Conservation (phyloP, 2,113 vertebrate species). For the Natator depressus region DNA sequence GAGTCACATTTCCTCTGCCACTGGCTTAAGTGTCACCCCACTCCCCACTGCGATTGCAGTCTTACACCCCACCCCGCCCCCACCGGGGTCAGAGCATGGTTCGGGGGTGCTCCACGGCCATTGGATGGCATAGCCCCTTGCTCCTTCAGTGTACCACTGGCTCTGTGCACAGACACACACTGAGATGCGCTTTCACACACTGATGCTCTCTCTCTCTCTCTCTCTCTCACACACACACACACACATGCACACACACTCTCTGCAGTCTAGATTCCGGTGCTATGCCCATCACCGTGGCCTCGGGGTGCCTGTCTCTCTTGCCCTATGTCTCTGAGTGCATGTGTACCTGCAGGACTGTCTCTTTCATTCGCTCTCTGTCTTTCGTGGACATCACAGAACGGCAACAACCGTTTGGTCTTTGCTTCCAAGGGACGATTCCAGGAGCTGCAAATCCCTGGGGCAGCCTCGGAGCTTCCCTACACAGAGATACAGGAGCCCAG, state of each 20-base stretch:
- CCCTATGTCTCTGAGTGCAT: not conserved
- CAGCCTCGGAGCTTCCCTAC: too few species aligned
- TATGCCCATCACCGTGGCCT: not conserved
- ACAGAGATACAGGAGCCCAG: too few species aligned
- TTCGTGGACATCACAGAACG: not conserved
- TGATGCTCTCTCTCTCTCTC: too few species aligned
- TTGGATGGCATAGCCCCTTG: not conserved
- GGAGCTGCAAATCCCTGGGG: not conserved
- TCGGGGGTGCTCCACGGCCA: too few species aligned
- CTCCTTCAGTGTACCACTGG: not conserved
- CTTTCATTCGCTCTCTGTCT: not conserved
- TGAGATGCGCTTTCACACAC: too few species aligned
- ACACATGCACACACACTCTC: not conserved
- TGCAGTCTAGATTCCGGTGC: not conserved
- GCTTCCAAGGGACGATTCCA: not conserved
- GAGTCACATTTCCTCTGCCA: conserved; percentile 20
- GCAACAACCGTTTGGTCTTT: not conserved
- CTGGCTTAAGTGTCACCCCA: conserved; percentile 29
- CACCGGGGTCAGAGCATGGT: too few species aligned
- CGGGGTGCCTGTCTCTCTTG: not conserved
- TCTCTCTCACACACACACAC: too few species aligned
- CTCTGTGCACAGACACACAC: too few species aligned
- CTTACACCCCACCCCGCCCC: not conserved
- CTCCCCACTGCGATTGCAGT: not conserved
- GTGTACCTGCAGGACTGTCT: not conserved